Percentiles rank a stretch among this genome's conserved stretches.
Evolutionary conservation across 2,797 vertebrate genomes (phyloP).

Genomic region (Peromyscus eremicus): DNA sequence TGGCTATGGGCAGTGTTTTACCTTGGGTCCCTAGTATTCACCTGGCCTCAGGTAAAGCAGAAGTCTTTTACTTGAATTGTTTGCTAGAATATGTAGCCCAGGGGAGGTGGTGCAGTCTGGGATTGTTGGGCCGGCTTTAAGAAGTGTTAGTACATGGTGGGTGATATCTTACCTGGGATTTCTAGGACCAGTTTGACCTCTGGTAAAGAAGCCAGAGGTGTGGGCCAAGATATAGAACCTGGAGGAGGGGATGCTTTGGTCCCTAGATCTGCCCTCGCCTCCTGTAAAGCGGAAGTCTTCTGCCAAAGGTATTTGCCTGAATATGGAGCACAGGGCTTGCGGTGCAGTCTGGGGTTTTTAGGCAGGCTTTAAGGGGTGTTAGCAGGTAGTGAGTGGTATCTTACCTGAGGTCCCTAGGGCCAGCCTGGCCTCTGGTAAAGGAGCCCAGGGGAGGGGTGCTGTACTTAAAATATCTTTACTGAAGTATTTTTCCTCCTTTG

Average conservation of each 20-base stretch:
- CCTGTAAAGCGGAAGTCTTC: not conserved
- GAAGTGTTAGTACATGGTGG: not conserved
- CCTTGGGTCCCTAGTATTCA: not conserved
- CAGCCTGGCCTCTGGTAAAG: not conserved
- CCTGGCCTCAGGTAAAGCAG: not conserved
- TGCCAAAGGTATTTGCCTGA: not conserved
- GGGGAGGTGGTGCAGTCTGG: not conserved
- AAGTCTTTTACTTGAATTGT: not conserved
- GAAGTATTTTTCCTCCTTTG: constrained; percentile 12
- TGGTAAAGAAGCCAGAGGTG: not conserved
- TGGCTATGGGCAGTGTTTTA: not conserved
- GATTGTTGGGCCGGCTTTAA: not conserved
- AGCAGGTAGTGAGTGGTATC: not conserved
- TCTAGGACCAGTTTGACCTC: not conserved
- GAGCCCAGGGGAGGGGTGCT: not conserved
- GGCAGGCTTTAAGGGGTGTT: not conserved
- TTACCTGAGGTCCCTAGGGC: not conserved
- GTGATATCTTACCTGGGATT: not conserved
- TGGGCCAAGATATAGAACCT: not conserved
- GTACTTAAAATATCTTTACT: not conserved
- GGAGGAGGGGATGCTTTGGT: not conserved
- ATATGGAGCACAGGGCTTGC: not conserved
- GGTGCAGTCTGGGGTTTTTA: not conserved
- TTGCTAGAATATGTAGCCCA: not conserved
- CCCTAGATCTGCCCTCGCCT: not conserved